phyloP scores from a whole-genome alignment of 2,113 vertebrate species.

The Colinus virginianus region DNA sequence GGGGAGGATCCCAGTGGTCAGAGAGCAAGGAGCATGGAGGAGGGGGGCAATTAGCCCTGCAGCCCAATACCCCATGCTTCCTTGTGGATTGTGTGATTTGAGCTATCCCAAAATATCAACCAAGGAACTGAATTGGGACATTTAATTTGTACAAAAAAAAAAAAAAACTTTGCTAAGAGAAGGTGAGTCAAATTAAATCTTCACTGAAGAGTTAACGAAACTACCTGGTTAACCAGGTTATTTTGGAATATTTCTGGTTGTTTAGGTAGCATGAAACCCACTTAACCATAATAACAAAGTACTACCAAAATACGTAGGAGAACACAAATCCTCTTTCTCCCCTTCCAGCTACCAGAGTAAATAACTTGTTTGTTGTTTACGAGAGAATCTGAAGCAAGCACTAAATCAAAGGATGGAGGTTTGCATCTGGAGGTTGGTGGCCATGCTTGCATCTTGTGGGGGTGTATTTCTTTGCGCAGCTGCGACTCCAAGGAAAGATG shows the following conservation, averaged over 20 bases:
- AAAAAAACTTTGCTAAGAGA: background rate
- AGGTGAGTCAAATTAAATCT: background rate
- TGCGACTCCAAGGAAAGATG: background rate
- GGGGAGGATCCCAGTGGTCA: background rate
- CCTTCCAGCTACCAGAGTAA: background rate
- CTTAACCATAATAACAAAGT: slow-evolving; percentile 15
- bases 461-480: fast-evolving
- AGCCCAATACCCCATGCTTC: background rate
- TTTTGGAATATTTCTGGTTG: slow-evolving; percentile 17
- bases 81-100: too few relatives aligned
- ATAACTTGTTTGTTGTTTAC: background rate
- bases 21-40: background rate
- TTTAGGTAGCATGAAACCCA: slow-evolving; percentile 20
- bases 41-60: background rate
- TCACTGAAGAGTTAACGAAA: slow-evolving; percentile 16
- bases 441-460: fast-evolving
- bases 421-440: background rate
- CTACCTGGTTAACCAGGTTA: background rate
- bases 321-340: background rate
- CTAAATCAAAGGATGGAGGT: slow-evolving; percentile 5
- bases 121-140: background rate
- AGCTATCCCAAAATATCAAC: background rate
- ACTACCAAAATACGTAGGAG: background rate
- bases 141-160: background rate
- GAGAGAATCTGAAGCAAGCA: background rate